Evolutionary conservation across 64 coral and sea anemone genomes (phyloP).

Genomic region (Orbicella faveolata): DNA sequence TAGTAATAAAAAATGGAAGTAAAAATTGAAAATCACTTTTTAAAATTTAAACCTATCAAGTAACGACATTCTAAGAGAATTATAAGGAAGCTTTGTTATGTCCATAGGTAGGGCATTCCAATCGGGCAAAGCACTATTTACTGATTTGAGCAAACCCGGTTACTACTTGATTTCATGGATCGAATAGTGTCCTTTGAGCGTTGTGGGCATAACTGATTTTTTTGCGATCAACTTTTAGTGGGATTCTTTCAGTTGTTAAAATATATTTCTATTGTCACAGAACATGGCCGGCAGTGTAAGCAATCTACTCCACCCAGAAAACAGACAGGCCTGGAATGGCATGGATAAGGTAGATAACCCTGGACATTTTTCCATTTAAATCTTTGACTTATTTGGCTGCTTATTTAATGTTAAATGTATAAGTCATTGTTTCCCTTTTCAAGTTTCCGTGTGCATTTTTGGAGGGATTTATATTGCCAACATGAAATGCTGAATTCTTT

Average conservation of each 20-base stretch:
- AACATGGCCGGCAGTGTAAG: slow-evolving; percentile 4
- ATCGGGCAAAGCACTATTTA: too few species aligned
- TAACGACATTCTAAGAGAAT: too few species aligned
- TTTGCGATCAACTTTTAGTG: background rate
- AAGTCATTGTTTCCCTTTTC: background rate
- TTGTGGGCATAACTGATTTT: background rate
- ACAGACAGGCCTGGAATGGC: slow-evolving; percentile 77
- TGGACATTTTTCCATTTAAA: background rate
- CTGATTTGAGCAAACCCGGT: too few species aligned
- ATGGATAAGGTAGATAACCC: slow-evolving; percentile 56
- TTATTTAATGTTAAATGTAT: too few species aligned
- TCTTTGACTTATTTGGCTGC: background rate
- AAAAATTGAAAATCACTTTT: too few species aligned
- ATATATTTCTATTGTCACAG: slow-evolving; percentile 1
- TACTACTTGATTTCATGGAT: too few species aligned
- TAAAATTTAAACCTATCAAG: too few species aligned
- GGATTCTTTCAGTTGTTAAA: background rate
- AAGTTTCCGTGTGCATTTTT: background rate
- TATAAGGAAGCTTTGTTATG: too few species aligned
- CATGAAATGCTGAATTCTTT: background rate
- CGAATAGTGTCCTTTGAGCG: too few species aligned
- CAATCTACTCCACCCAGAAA: slow-evolving; percentile 56
- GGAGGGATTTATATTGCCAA: background rate
- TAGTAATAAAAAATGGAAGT: too few species aligned
- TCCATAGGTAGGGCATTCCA: too few species aligned